These are phyloP conservation scores for Suncus etruscus DNA, from an alignment of 2,113 vertebrate genomes.

Conservation along the genomic window DNA sequence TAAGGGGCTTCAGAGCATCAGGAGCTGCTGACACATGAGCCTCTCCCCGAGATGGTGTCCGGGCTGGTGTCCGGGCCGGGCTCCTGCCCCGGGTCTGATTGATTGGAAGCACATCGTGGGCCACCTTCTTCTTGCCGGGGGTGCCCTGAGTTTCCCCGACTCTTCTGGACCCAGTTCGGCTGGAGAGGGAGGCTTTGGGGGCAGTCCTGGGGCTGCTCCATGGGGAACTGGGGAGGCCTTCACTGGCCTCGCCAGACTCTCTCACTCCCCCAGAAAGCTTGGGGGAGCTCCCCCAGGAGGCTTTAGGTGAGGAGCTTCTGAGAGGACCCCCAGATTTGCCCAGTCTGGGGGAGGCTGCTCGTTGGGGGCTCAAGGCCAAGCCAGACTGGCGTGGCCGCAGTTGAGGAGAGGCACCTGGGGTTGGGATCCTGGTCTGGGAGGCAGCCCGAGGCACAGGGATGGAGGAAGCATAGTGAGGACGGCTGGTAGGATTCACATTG, in stretches of 20 bases:
- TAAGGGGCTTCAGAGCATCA: slow-evolving; percentile 56
- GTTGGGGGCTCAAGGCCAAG: slow-evolving; percentile 59
- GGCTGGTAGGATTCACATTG: slow-evolving; percentile 80
- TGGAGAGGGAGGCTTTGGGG: slow-evolving; percentile 56
- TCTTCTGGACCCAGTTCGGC: slow-evolving; percentile 48
- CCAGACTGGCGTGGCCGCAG: slow-evolving; percentile 71
- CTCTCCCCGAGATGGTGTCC: slow-evolving; percentile 38
- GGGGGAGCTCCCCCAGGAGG: slow-evolving; percentile 62
- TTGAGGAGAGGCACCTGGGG: slow-evolving; percentile 63
- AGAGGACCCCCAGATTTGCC: slow-evolving; percentile 33
- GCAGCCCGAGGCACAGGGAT: slow-evolving; percentile 85
- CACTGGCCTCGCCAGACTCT: slow-evolving; percentile 19
- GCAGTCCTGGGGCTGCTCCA: not conserved
- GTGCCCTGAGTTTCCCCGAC: slow-evolving; percentile 28
- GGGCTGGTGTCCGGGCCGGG: slow-evolving; percentile 27
- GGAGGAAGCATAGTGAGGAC: slow-evolving; percentile 83
- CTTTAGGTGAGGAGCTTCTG: slow-evolving; percentile 68
- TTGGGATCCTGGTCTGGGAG: slow-evolving; percentile 78
- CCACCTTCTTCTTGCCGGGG: slow-evolving; percentile 58
- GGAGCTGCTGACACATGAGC: slow-evolving; percentile 40
- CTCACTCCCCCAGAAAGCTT: not conserved
- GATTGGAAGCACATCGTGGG: slow-evolving; percentile 30
- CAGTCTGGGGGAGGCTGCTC: slow-evolving; percentile 47
- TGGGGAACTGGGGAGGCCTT: slow-evolving; percentile 38
- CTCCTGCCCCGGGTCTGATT: slow-evolving; percentile 72